Conservation (phyloP, 2,888 invertebrate genomes). For the Coelopa pilipes region DNA sequence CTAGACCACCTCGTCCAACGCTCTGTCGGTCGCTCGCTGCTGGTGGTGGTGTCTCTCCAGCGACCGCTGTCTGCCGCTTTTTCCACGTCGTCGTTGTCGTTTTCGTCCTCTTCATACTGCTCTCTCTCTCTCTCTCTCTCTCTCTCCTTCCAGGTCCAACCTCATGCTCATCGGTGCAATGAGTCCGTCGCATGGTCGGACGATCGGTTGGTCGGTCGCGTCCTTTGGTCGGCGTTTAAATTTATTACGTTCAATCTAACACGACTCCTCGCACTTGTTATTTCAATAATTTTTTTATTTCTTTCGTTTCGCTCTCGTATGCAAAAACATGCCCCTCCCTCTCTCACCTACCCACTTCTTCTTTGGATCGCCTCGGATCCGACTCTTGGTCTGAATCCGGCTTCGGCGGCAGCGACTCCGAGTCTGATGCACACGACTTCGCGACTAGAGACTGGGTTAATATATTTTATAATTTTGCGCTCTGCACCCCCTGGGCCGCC, state of each 20-base stretch:
- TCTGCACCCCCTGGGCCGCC: neutral
- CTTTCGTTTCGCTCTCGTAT: conserved; percentile 24
- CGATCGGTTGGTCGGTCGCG: conserved; percentile 13
- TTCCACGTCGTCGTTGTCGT: neutral
- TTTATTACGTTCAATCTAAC: conserved; percentile 65
- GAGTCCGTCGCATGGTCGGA: neutral
- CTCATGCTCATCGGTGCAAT: neutral
- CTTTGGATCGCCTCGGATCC: conserved; percentile 11
- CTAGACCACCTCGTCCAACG: too few species aligned
- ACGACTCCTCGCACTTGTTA: conserved; percentile 65
- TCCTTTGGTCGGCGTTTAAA: conserved; percentile 61
- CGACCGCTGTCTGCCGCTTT: neutral
- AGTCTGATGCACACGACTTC: neutral
- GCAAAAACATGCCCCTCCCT: conserved; percentile 22
- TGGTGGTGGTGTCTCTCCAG: too few species aligned
- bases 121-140: neutral
- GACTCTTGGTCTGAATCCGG: neutral
- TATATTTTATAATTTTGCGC: conserved; percentile 31
- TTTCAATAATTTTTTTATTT: conserved; percentile 56
- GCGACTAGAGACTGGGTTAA: conserved; percentile 23
- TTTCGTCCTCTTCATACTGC: too few species aligned
- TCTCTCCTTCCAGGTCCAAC: neutral
- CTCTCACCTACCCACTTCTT: neutral
- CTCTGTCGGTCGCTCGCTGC: too few species aligned
- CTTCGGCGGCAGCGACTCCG: neutral